Conservation (phyloP, 2,797 vertebrate genomes). For the Typhlichthys subterraneus region DNA sequence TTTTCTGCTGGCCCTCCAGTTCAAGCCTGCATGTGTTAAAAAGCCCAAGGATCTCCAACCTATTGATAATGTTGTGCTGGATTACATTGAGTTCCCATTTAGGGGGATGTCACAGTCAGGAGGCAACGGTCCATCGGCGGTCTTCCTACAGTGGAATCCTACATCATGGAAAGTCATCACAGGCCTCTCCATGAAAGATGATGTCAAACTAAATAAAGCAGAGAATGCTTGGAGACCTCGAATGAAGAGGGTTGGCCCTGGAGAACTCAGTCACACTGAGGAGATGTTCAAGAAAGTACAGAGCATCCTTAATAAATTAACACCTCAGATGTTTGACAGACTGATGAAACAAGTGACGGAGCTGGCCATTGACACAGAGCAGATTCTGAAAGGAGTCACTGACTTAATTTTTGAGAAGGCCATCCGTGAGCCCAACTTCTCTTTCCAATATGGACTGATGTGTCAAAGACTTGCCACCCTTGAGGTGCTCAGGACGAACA, state of each 20-base stretch:
- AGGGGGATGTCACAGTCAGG: too few species aligned
- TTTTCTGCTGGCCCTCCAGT: too few species aligned
- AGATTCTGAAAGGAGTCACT: conserved; percentile 95
- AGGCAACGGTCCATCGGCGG: too few species aligned
- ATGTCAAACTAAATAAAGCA: conserved; percentile 90
- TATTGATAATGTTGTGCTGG: too few species aligned
- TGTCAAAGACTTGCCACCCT: conserved; percentile 95
- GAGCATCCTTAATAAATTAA: conserved; percentile 97
- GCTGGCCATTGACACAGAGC: conserved; percentile 94
- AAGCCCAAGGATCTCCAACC: too few species aligned
- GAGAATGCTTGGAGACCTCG: conserved; percentile 97
- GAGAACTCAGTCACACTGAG: conserved; percentile 60
- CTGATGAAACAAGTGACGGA: conserved; percentile 97
- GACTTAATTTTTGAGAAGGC: conserved; percentile 98
- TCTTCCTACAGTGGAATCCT: conserved; percentile 21
- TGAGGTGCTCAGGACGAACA: conserved; percentile 94
- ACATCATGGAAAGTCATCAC: conserved; percentile 93
- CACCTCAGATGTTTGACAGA: conserved; percentile 97
- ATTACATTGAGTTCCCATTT: too few species aligned
- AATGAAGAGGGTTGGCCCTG: conserved; percentile 81
- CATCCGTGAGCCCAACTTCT: conserved; percentile 95
- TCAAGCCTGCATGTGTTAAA: too few species aligned
- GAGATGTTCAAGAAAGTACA: conserved; percentile 95
- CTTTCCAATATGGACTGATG: conserved; percentile 97
- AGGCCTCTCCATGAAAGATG: conserved; percentile 88